Conservation (phyloP, 2,113 vertebrate genomes). For the Pampusana beccarii region DNA sequence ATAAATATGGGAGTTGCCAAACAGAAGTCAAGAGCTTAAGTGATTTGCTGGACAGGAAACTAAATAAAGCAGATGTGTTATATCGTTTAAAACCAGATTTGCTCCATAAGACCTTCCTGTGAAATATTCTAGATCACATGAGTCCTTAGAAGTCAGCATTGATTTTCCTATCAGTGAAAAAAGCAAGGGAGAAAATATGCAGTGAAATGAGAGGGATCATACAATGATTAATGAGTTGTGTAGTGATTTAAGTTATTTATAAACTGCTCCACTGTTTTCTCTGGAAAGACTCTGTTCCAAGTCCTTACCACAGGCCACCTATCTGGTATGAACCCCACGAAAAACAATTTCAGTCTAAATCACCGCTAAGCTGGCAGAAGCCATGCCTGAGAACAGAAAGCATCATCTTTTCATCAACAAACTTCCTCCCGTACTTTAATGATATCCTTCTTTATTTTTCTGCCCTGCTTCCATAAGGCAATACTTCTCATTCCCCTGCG, state of each 20-base stretch:
- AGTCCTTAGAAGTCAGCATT: not conserved
- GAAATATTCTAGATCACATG: not conserved
- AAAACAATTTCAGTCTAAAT: not conserved
- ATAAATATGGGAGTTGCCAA: not conserved
- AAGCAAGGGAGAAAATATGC: not conserved
- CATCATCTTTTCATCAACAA: not conserved
- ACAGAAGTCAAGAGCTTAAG: not conserved
- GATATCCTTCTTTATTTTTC: not conserved
- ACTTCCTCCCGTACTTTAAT: not conserved
- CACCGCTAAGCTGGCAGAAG: not conserved
- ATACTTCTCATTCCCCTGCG: not conserved
- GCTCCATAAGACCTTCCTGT: not conserved
- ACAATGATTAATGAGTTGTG: not conserved
- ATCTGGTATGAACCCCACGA: not conserved
- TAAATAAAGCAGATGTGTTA: not conserved
- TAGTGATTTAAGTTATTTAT: not conserved
- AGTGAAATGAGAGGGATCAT: not conserved
- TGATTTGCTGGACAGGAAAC: not conserved
- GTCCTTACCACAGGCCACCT: not conserved
- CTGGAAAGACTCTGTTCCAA: not conserved
- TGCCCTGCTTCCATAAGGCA: not conserved
- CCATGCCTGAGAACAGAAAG: not conserved
- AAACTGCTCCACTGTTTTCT: not conserved
- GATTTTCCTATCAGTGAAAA: not conserved
- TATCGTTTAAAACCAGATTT: not conserved